Evolutionary conservation across 2,888 invertebrate species (phyloP).

Genomic region (Frankliniella fusca): DNA sequence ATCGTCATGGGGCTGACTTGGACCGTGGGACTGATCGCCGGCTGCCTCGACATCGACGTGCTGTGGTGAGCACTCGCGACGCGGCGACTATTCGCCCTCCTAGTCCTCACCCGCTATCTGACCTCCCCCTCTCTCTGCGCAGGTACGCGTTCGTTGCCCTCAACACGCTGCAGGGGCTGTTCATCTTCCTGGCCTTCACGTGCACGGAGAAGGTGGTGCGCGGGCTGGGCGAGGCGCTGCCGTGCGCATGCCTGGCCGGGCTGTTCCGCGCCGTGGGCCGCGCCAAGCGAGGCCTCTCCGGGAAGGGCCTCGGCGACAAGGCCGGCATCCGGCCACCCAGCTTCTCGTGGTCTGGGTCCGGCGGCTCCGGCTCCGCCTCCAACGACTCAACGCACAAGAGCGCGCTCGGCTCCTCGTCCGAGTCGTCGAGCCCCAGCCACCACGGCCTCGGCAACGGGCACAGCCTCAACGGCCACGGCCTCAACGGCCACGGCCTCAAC

Average conservation of each 20-base stretch:
- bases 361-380: constrained; percentile 8
- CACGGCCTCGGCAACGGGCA: not conserved
- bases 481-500: not conserved
- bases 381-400: constrained; percentile 19
- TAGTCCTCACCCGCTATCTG: no score
- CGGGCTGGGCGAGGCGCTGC: constrained; percentile 38
- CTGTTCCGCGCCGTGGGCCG: constrained; percentile 4
- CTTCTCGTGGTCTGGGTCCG: constrained; percentile 41
- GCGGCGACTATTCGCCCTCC: no score
- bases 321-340: constrained; percentile 39
- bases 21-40: constrained; percentile 50
- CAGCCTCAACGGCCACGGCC: not conserved
- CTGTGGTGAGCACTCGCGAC: constrained; percentile 45
- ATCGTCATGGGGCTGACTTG: constrained; percentile 52
- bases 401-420: not conserved
- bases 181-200: constrained; percentile 51
- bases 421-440: constrained; percentile 18
- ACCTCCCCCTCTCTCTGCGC: not conserved
- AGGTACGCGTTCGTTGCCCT: constrained; percentile 48
- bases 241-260: constrained; percentile 32
- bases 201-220: constrained; percentile 48
- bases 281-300: constrained; percentile 22
- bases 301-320: not conserved
- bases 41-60: constrained; percentile 45
- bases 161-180: constrained; percentile 51